Percentiles rank a stretch among this genome's conserved stretches.
phyloP scores from a whole-genome alignment of 2,797 vertebrate genomes.

The Pangasius larnaudii region DNA sequence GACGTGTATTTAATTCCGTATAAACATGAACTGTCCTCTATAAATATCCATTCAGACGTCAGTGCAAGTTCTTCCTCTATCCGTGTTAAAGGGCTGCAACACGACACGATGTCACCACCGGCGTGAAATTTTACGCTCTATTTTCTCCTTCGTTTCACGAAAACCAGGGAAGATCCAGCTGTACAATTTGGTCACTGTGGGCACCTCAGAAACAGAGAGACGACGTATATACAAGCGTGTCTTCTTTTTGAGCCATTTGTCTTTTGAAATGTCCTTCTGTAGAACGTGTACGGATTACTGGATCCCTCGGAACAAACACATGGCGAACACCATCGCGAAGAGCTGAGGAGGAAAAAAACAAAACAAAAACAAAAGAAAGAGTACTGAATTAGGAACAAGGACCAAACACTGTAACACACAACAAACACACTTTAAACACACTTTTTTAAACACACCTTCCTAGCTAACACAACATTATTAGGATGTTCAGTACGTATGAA shows the following conservation, averaged over 20 bases:
- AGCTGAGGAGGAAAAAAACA: slow-evolving; percentile 73
- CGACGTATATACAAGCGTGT: slow-evolving; percentile 56
- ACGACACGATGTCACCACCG: slow-evolving; percentile 13
- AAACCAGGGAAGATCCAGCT: slow-evolving; percentile 64
- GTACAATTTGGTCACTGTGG: slow-evolving; percentile 72
- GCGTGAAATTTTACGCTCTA: slow-evolving; percentile 21
- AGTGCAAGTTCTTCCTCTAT: slow-evolving; percentile 53
- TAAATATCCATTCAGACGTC: slow-evolving; percentile 60
- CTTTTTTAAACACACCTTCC: neutral
- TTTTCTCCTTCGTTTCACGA: slow-evolving; percentile 61
- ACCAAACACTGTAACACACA: neutral
- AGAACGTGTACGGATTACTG: slow-evolving; percentile 70
- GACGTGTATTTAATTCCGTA: slow-evolving; percentile 39
- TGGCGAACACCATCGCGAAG: slow-evolving; percentile 92
- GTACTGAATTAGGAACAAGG: neutral
- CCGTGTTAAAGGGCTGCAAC: slow-evolving; percentile 28
- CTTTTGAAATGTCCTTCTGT: slow-evolving; percentile 49
- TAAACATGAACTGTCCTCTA: slow-evolving; percentile 45
- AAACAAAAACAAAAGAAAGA: neutral
- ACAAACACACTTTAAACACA: neutral
- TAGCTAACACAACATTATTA: neutral
- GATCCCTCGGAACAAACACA: slow-evolving; percentile 93
- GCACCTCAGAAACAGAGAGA: slow-evolving; percentile 64
- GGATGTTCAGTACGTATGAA: neutral
- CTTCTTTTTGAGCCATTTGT: slow-evolving; percentile 42